Percentiles rank a stretch among this genome's conserved stretches.
phyloP scores from a whole-genome alignment of 2,888 invertebrate genomes.

The Archips crataeganus region DNA sequence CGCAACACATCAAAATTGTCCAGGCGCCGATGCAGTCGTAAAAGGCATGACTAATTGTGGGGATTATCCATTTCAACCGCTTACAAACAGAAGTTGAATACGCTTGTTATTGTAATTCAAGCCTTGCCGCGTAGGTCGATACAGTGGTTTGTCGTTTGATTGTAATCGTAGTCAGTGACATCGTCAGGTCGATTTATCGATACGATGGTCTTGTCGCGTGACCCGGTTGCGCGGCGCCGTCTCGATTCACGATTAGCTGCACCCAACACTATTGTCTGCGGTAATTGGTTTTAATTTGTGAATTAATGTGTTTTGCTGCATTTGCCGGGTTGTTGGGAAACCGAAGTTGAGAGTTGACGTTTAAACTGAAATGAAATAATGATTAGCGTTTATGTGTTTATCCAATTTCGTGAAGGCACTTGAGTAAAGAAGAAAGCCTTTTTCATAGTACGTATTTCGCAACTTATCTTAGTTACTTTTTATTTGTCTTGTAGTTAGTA shows the following conservation, averaged over 20 bases:
- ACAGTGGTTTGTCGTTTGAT: conserved; percentile 5
- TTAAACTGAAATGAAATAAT: not conserved
- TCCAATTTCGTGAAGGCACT: not conserved
- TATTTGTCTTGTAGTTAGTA: not conserved
- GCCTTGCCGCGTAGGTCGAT: not conserved
- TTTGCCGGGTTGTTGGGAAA: conserved; percentile 18
- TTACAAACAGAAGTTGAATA: conserved; percentile 21
- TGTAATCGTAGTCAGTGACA: conserved; percentile 1
- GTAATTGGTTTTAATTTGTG: conserved; percentile 36
- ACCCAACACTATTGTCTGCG: conserved; percentile 74
- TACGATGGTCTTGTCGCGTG: conserved; percentile 62
- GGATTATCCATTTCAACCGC: conserved; percentile 48
- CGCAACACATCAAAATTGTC: conserved; percentile 36
- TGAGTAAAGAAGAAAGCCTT: not conserved
- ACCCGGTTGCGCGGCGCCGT: conserved; percentile 65
- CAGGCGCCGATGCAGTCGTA: conserved; percentile 52
- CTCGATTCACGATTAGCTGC: conserved; percentile 67
- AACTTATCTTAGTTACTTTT: not conserved
- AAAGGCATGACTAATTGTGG: conserved; percentile 49
- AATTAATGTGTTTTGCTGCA: conserved; percentile 28
- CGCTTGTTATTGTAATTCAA: conserved; percentile 3
- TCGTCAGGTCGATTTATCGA: conserved; percentile 60
- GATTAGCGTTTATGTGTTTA: not conserved
- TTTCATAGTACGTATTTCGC: not conserved
- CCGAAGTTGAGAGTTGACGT: not conserved